Evolutionary conservation across 2,797 vertebrate genomes (phyloP), one percentile per base, ranked within the genome.

Genomic region (Argentina silus): DNA sequence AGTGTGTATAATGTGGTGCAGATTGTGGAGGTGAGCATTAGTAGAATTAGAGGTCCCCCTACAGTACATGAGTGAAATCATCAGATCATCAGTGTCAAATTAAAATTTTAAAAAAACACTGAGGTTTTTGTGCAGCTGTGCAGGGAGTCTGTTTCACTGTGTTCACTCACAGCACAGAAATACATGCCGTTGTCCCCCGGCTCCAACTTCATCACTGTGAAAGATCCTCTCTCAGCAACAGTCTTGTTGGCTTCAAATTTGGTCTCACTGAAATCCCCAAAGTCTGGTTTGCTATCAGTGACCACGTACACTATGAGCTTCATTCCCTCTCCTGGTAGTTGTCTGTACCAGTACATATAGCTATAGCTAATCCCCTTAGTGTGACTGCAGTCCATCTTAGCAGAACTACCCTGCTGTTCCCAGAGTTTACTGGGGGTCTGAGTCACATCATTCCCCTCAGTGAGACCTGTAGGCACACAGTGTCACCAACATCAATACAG

Each of bases 341-440:
- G 89, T 67, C 75, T 73, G 77, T 81, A 91, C 88, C 89, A 91
- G 43, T 89, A 89, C 89, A 91, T 91, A 44, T 71, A 75, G 0
- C 0, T 2, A 1, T 76, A 78, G 0, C 0, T 0, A 15, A 0
- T 0, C 3, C 0, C 73, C 15, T 81, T 85, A 0, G 23, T 84
- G 1, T 92, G 89, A 0, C 15, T 81, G 77, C 90, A 92, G 57
- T 80, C 11, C 11, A 90, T 80, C 0, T 73, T 76, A 2, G 70
- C 85, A 69, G 72, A 63, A 7, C 65, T 36, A 3, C 72, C 71
- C 60, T 36, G 1, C 0, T 0, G 0, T 15, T 0, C 15, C 79
- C 73, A 87, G 45, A 88, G 42, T 70, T 57, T 47, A 1, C 2
- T 12, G 14, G 57, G 68, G 0, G 19, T 70, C 80, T 90, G 86